These are phyloP conservation scores for Triplophysa dalaica DNA, from an alignment of 2,113 vertebrate species.

Conservation along the genomic window DNA sequence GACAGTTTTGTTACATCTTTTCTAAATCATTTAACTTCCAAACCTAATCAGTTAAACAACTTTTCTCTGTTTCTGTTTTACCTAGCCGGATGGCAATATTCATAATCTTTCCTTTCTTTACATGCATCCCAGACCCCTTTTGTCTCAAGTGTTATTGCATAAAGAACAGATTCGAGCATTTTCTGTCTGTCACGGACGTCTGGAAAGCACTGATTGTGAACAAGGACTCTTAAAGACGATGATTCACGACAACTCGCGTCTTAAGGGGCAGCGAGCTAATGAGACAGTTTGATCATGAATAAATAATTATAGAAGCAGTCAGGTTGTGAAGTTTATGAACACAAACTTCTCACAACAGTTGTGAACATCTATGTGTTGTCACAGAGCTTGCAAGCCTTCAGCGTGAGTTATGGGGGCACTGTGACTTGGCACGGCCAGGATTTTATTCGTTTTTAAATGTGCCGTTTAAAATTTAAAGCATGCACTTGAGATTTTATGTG, in stretches of 20 bases:
- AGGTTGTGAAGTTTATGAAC: conserved; percentile 37
- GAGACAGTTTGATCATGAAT: conserved; percentile 45
- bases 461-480: conserved; percentile 10
- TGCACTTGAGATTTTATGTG: conserved; percentile 13
- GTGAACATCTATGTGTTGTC: background rate
- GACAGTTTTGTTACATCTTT: background rate
- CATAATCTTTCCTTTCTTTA: conserved; percentile 19
- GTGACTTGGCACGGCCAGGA: background rate
- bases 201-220: conserved; percentile 21
- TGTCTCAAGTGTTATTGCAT: conserved; percentile 41
- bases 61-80: background rate
- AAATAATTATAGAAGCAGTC: conserved; percentile 41
- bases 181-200: background rate
- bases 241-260: conserved; percentile 19
- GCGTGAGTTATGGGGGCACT: background rate
- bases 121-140: conserved; percentile 1
- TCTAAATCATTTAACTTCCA: background rate
- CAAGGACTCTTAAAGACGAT: conserved; percentile 18
- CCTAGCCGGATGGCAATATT: background rate
- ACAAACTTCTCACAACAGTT: conserved; percentile 19
- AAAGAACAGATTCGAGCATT: conserved; percentile 6
- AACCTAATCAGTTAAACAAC: background rate
- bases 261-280: conserved; percentile 46
- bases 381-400: background rate
- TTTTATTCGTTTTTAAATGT: conserved; percentile 5